A percentile compares a stretch with the other conserved stretches of the same genome.
Conservation (phyloP, 2,113 vertebrate species). For the Solea senegalensis region DNA sequence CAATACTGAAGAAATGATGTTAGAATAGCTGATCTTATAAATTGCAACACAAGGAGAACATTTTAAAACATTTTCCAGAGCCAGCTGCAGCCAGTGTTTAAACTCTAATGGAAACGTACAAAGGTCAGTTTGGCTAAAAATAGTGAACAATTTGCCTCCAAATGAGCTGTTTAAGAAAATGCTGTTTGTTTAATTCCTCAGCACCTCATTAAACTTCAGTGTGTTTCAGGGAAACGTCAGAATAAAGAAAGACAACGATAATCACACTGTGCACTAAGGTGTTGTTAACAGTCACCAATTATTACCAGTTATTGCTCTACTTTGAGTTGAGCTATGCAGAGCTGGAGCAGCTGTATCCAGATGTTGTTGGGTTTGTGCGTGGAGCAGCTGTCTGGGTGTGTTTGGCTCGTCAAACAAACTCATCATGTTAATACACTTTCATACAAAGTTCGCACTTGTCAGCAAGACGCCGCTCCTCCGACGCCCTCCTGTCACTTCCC, state of each 20-base stretch:
- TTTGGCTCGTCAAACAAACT: conserved; percentile 50
- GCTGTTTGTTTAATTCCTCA: not conserved
- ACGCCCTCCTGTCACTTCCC: conserved; percentile 48
- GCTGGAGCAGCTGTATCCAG: not conserved
- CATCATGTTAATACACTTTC: conserved; percentile 48
- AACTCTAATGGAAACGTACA: no score
- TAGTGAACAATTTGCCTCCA: no score
- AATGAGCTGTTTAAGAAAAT: not conserved
- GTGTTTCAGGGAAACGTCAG: not conserved
- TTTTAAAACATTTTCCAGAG: no score
- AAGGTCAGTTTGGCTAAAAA: no score
- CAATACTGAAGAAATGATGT: no score
- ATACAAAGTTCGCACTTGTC: conserved; percentile 55
- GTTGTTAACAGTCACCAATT: no score
- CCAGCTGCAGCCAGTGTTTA: no score
- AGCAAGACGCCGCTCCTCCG: conserved; percentile 41
- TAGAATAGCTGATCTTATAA: no score
- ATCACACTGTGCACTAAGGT: not conserved
- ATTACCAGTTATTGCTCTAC: no score
- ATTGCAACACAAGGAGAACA: no score
- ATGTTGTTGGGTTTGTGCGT: not conserved
- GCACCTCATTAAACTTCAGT: not conserved
- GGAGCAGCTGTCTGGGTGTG: conserved; percentile 58
- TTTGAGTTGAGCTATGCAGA: not conserved
- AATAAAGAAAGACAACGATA: not conserved